These are phyloP conservation scores for Myotis myotis DNA, from an alignment of 2,797 vertebrate species.

Conservation along the genomic window DNA sequence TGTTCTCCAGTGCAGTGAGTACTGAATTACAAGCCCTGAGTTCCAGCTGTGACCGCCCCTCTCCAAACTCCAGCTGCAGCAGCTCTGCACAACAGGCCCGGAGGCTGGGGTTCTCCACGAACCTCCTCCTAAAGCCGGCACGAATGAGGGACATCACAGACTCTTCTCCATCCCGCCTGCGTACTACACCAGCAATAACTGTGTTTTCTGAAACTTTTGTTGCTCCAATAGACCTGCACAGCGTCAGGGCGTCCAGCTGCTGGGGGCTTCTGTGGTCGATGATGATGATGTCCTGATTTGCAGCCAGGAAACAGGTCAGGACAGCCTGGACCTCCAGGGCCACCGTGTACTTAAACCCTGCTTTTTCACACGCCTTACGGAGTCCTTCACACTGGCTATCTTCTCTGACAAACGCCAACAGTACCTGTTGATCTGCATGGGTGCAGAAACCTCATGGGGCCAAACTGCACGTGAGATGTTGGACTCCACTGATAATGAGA, in stretches of 20 bases:
- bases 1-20: no score
- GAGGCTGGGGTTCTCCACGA: no score
- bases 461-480: no score
- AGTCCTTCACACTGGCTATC: no score
- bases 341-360: no score
- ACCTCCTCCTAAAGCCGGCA: slow-evolving; percentile 94
- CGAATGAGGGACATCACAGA: slow-evolving; percentile 95
- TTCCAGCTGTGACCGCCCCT: no score
- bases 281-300: slow-evolving; percentile 96
- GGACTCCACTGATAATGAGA: background rate
- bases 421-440: no score
- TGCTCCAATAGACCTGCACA: slow-evolving; percentile 97
- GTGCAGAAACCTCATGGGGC: no score
- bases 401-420: no score
- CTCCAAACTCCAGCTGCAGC: no score
- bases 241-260: slow-evolving; percentile 94
- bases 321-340: slow-evolving; percentile 71
- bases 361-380: slow-evolving; percentile 74
- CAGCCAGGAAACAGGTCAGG: slow-evolving; percentile 94
- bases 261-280: slow-evolving; percentile 97
- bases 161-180: slow-evolving; percentile 94
- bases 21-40: no score
- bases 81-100: no score
- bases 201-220: slow-evolving; percentile 94
- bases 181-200: slow-evolving; percentile 97